Evolutionary conservation across 2,888 invertebrate genomes (phyloP).

Genomic region (Pheosia tremula): DNA sequence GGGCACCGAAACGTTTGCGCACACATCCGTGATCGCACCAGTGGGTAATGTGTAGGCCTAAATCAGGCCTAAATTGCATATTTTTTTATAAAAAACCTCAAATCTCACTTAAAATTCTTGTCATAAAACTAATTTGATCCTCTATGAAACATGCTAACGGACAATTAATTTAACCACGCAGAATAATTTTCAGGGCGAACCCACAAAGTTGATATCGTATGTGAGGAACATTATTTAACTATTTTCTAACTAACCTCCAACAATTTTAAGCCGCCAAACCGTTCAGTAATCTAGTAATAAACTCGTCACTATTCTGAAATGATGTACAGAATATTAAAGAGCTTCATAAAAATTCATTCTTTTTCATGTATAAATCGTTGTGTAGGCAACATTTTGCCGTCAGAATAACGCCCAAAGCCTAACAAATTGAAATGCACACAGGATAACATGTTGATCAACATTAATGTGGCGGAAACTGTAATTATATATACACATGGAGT

Average conservation of each 20-base stretch:
- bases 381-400: no score
- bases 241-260: neutral
- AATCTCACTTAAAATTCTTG: neutral
- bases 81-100: no score
- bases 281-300: conserved; percentile 1
- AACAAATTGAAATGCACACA: no score
- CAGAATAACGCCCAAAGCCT: no score
- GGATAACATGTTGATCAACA: no score
- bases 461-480: no score
- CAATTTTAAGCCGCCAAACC: neutral
- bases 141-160: neutral
- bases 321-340: neutral
- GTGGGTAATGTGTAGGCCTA: no score
- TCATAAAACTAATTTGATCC: neutral
- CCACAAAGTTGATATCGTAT: neutral
- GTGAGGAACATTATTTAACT: neutral
- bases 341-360: neutral
- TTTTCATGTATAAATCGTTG: no score
- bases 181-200: neutral
- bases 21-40: no score
- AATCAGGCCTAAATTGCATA: no score
- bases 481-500: no score
- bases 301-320: conserved; percentile 1
- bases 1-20: no score
- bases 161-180: neutral